Evolutionary conservation across 2,113 vertebrate species (phyloP).

Genomic region (Alectura lathami): DNA sequence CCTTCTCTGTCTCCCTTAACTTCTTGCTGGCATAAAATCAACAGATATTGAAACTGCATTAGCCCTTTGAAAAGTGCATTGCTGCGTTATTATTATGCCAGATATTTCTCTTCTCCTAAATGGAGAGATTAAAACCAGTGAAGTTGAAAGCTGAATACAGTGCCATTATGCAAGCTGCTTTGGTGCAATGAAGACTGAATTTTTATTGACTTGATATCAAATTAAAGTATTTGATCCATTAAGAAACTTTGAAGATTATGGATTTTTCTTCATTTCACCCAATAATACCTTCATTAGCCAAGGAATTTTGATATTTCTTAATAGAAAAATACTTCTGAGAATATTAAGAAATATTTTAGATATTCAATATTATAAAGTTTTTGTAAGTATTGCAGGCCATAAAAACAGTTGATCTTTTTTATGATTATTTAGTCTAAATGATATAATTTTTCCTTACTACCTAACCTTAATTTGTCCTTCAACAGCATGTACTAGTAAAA

Average conservation of each 20-base stretch:
- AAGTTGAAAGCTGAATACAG: background rate
- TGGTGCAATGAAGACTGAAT: background rate
- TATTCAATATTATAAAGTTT: background rate
- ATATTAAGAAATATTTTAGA: background rate
- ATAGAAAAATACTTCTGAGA: background rate
- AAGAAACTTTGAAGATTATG: background rate
- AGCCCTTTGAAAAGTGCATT: background rate
- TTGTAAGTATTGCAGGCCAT: background rate
- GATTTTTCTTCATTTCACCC: background rate
- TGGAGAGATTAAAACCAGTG: background rate
- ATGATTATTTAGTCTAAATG: background rate
- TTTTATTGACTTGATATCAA: constrained; percentile 38
- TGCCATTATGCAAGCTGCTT: background rate
- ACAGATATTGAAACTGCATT: background rate
- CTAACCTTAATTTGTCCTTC: background rate
- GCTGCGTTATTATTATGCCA: background rate
- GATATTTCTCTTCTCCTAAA: background rate
- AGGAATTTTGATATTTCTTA: background rate
- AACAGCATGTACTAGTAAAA: background rate
- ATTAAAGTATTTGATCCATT: background rate
- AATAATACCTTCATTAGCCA: background rate
- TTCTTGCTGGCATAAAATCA: background rate
- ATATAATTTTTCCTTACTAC: background rate
- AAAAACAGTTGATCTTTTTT: background rate
- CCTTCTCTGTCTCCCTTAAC: background rate